A percentile compares a stretch with the other conserved stretches of the same genome.
phyloP scores from a whole-genome alignment of 2,113 vertebrate genomes.

The Prolemur simus region DNA sequence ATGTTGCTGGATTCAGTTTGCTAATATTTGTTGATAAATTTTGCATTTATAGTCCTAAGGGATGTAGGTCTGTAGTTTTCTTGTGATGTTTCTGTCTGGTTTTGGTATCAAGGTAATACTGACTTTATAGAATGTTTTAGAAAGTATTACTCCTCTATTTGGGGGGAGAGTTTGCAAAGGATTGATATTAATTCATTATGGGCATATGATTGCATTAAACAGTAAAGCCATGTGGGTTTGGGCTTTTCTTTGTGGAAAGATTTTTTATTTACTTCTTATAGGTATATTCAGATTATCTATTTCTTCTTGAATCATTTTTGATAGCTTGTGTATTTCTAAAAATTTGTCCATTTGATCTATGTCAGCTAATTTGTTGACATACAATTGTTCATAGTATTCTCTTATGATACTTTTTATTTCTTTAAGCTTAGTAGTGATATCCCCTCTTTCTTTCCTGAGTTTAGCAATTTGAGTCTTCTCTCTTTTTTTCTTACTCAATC shows the following conservation, averaged over 20 bases:
- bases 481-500: not conserved
- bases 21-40: constrained; percentile 3
- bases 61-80: not conserved
- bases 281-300: not conserved
- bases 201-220: not conserved
- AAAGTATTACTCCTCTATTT: not conserved
- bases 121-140: not conserved
- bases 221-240: not conserved
- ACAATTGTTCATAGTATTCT: not conserved
- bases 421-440: not conserved
- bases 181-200: not conserved
- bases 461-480: not conserved
- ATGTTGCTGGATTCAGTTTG: constrained; percentile 34
- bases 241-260: not conserved
- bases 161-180: not conserved
- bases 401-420: not conserved
- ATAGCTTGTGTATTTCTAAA: not conserved
- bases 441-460: not conserved
- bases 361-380: not conserved
- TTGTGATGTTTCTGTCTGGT: constrained; percentile 2
- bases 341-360: not conserved
- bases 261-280: not conserved
- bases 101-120: not conserved
- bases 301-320: constrained; percentile 15
- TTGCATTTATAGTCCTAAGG: constrained; percentile 31